Conservation (phyloP, 2,797 vertebrate species). For the Neosilurus mollespiculum region DNA sequence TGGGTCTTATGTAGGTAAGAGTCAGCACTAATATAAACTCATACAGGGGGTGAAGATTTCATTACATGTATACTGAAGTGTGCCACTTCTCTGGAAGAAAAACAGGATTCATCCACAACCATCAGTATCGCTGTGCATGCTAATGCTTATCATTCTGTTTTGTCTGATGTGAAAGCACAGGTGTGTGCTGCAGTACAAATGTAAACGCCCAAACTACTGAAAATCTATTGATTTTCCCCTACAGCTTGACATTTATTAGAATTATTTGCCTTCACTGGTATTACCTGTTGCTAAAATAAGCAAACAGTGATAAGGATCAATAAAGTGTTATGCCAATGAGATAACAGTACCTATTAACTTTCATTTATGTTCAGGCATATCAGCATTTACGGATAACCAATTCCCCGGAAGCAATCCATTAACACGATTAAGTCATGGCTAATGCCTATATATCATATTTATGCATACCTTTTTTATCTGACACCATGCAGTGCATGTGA, state of each 20-base stretch:
- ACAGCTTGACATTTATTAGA: background rate
- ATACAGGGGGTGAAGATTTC: background rate
- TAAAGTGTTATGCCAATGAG: conserved; percentile 8
- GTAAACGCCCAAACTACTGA: background rate
- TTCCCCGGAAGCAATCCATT: background rate
- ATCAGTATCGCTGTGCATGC: background rate
- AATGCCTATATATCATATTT: background rate
- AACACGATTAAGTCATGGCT: background rate
- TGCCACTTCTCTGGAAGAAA: background rate
- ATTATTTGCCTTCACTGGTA: background rate
- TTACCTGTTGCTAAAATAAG: background rate
- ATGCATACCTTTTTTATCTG: background rate
- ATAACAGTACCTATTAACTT: conserved; percentile 23
- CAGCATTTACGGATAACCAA: background rate
- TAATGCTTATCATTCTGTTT: background rate
- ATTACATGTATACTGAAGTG: background rate
- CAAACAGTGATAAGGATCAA: background rate
- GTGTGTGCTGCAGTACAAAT: too few species aligned
- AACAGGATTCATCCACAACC: background rate
- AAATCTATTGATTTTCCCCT: background rate
- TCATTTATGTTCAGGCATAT: conserved; percentile 20
- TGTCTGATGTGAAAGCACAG: background rate
- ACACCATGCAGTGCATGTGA: background rate
- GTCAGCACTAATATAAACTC: background rate
- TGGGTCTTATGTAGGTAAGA: background rate